Percentiles rank a stretch among this genome's conserved stretches.
These are phyloP conservation scores for Stegana nigrithorax DNA, from an alignment of 2,888 invertebrate genomes.

Conservation along the genomic window DNA sequence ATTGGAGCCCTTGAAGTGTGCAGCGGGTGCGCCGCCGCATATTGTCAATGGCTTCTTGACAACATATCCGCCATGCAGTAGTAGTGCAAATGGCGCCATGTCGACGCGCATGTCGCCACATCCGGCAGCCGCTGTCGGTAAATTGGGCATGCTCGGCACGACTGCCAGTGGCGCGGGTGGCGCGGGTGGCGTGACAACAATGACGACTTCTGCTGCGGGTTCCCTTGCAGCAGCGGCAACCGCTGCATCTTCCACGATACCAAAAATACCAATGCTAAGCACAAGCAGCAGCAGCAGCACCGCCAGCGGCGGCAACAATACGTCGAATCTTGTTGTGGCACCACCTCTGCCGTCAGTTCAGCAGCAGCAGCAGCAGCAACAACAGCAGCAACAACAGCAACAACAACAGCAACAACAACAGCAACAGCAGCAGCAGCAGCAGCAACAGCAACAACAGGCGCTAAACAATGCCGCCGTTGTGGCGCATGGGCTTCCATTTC, in stretches of 20 bases:
- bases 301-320: neutral
- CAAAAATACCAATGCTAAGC: neutral
- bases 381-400: constrained; percentile 1
- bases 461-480: constrained; percentile 36
- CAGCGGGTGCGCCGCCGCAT: constrained; percentile 20
- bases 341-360: constrained; percentile 75
- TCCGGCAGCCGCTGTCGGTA: neutral
- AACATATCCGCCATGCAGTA: constrained; percentile 34
- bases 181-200: no score
- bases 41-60: constrained; percentile 44
- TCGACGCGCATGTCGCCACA: neutral
- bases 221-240: neutral
- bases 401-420: neutral
- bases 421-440: constrained; percentile 5
- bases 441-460: constrained; percentile 24
- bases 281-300: neutral
- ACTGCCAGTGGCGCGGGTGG: neutral
- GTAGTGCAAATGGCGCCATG: no score
- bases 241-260: neutral
- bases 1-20: constrained; percentile 34
- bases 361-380: no score
- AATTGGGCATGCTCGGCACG: neutral
- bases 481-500: constrained; percentile 46
- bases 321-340: no score
- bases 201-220: no score